Evolutionary conservation across 2,888 invertebrate genomes (phyloP).

Genomic region (Tetramorium bicarinatum): DNA sequence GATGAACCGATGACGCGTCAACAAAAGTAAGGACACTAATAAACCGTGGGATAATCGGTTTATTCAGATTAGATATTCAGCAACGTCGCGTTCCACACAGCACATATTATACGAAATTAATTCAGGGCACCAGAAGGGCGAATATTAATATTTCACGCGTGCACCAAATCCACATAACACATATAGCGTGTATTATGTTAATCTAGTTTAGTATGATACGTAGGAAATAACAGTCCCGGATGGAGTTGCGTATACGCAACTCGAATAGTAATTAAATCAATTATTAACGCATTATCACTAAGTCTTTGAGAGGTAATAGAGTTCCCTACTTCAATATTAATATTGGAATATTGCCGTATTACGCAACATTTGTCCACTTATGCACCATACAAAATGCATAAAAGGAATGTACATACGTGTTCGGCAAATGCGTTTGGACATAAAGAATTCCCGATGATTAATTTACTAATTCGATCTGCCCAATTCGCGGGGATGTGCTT

Average conservation of each 20-base stretch:
- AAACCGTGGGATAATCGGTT: conserved; percentile 39
- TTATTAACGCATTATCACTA: conserved; percentile 33
- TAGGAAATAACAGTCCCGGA: conserved; percentile 31
- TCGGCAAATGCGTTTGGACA: not conserved
- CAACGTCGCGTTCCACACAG: conserved; percentile 23
- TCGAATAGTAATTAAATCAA: conserved; percentile 40
- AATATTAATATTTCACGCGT: conserved; percentile 51
- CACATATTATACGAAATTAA: conserved; percentile 47
- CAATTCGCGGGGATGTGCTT: not conserved
- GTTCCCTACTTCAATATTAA: not conserved
- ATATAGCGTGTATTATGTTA: conserved; percentile 34
- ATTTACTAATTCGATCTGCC: not conserved
- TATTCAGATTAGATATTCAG: conserved; percentile 53
- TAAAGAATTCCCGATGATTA: not conserved
- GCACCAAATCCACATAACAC: conserved; percentile 28
- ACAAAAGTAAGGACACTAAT: conserved; percentile 16
- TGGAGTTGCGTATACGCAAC: not conserved
- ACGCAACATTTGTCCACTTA: not conserved
- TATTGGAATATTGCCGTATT: not conserved
- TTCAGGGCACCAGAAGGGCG: conserved; percentile 32
- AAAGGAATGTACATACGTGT: not conserved
- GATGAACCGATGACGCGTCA: conserved; percentile 15
- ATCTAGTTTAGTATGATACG: conserved; percentile 22
- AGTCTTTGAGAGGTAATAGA: conserved; percentile 15
- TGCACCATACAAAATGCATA: not conserved